Percentiles rank a stretch among this genome's conserved stretches.
Evolutionary conservation across 1,140 invertebrate genomes (phyloP).

Genomic region (Ganaspis sp.): DNA sequence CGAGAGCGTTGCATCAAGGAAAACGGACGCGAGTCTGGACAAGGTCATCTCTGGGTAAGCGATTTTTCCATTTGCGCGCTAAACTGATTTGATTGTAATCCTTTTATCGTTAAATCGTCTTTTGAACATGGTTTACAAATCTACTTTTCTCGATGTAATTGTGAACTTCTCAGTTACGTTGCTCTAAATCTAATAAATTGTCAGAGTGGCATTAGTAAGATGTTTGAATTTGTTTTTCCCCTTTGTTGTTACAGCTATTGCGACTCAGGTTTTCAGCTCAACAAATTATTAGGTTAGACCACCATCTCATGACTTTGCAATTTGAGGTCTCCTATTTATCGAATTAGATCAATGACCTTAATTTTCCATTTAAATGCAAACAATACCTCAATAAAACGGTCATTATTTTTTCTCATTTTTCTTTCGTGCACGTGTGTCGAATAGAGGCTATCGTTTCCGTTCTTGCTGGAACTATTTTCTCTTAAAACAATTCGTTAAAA

Average conservation of each 20-base stretch:
- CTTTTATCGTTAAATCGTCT: slow-evolving; percentile 33
- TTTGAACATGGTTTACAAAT: slow-evolving; percentile 8
- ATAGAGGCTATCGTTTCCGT: neutral
- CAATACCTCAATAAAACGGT: neutral
- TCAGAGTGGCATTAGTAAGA: slow-evolving; percentile 4
- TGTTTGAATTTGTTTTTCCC: slow-evolving; percentile 27
- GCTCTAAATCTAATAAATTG: slow-evolving; percentile 36
- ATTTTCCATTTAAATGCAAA: slow-evolving; percentile 2
- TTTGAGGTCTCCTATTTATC: slow-evolving; percentile 45
- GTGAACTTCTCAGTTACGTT: neutral
- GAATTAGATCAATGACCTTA: slow-evolving; percentile 15
- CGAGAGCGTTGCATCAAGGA: slow-evolving; percentile 41
- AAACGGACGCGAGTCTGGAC: slow-evolving; percentile 43
- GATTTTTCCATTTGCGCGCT: neutral
- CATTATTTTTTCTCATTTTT: neutral
- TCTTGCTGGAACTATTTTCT: neutral
- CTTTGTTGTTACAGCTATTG: slow-evolving; percentile 46
- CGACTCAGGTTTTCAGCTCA: slow-evolving; percentile 42
- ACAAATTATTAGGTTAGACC: slow-evolving; percentile 58
- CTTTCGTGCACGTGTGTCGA: slow-evolving; percentile 1
- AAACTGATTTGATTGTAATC: slow-evolving; percentile 13
- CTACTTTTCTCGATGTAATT: neutral
- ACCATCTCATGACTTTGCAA: slow-evolving; percentile 62
- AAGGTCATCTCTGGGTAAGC: slow-evolving; percentile 53
- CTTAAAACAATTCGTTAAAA: neutral